phyloP scores from a whole-genome alignment of 1,140 invertebrate genomes.

The Homalodisca vitripennis region DNA sequence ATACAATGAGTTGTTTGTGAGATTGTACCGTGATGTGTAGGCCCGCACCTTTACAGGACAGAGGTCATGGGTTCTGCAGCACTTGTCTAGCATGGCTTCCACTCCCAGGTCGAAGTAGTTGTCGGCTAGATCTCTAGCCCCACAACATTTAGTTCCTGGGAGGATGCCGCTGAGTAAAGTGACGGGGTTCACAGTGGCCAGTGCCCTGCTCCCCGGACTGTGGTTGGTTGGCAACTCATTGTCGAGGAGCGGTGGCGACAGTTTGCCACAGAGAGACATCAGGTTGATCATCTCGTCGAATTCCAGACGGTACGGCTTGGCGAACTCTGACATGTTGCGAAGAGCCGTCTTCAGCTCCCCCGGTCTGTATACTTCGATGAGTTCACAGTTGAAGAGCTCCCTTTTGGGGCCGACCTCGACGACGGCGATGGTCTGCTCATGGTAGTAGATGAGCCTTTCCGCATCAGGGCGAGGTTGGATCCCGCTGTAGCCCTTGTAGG shows the following conservation, averaged over 20 bases:
- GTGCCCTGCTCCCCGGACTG: background rate
- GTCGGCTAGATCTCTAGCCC: constrained; percentile 78
- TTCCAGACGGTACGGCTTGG: constrained; percentile 59
- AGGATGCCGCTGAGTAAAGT: constrained; percentile 70
- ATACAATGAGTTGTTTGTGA: constrained; percentile 80
- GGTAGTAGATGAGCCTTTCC: constrained; percentile 67
- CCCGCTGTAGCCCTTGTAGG: constrained; percentile 57
- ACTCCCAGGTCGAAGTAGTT: constrained; percentile 78
- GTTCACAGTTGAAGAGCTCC: constrained; percentile 70
- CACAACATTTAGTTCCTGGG: constrained; percentile 88
- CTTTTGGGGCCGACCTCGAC: constrained; percentile 64
- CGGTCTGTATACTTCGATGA: constrained; percentile 77
- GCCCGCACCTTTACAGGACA: constrained; percentile 73
- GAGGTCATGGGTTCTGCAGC: constrained; percentile 82
- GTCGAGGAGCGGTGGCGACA: no score
- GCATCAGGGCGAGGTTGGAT: constrained; percentile 59
- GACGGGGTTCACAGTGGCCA: constrained; percentile 50
- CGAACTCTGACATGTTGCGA: constrained; percentile 53
- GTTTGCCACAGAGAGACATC: constrained; percentile 70
- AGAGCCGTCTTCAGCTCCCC: constrained; percentile 61
- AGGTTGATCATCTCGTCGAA: constrained; percentile 70
- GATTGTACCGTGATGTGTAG: constrained; percentile 70
- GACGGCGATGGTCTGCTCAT: constrained; percentile 78
- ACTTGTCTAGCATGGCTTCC: constrained; percentile 70
- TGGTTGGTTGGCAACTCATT: constrained; percentile 45